These are phyloP conservation scores for Sterna hirundo DNA, from an alignment of 2,113 vertebrate species.

Conservation along the genomic window DNA sequence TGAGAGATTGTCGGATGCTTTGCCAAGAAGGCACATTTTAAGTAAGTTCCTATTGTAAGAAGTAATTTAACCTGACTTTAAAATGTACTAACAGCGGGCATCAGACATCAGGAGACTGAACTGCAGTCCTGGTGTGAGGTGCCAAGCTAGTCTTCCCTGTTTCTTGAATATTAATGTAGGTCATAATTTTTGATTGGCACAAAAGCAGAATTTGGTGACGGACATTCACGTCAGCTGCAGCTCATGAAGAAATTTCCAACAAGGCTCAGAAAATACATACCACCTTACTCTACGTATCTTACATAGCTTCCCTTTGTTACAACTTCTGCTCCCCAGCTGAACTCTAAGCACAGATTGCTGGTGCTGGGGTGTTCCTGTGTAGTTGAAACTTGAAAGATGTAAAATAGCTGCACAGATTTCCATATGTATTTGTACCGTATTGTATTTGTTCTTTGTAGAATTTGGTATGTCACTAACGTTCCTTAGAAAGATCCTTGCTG, in stretches of 20 bases:
- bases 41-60: neutral
- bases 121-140: neutral
- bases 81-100: neutral
- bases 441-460: neutral
- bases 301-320: neutral
- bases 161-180: neutral
- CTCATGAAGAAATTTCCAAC: neutral
- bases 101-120: neutral
- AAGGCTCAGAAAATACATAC: neutral
- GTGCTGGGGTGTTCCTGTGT: neutral
- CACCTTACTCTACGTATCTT: neutral
- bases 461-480: fast-evolving
- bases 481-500: neutral
- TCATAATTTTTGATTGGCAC: constrained; percentile 18
- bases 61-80: neutral
- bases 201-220: neutral
- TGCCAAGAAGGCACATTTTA: neutral
- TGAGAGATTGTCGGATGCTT: neutral
- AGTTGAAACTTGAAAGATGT: neutral
- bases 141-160: neutral
- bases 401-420: neutral
- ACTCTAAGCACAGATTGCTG: neutral
- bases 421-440: neutral
- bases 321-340: neutral
- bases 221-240: neutral